Evolutionary conservation across 2,797 vertebrate species (phyloP).

Genomic region (Brachymystax lenok): DNA sequence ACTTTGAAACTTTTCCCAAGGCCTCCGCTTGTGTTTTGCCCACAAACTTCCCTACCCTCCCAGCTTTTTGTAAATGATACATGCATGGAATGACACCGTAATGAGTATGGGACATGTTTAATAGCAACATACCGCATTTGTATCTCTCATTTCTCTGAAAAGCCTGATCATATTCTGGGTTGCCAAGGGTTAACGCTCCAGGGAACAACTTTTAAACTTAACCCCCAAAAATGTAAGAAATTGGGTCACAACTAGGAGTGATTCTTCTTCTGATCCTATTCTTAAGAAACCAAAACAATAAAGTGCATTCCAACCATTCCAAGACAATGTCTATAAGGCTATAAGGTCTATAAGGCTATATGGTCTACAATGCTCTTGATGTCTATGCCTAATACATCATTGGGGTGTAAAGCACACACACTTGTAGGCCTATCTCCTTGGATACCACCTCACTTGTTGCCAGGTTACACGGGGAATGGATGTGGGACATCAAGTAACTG

Average conservation of each 20-base stretch:
- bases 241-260: not conserved
- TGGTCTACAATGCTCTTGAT: not conserved
- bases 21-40: slow-evolving; percentile 36
- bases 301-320: not conserved
- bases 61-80: slow-evolving; percentile 45
- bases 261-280: not conserved
- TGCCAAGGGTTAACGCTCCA: slow-evolving; percentile 8
- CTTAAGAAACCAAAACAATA: not conserved
- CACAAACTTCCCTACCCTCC: slow-evolving; percentile 39
- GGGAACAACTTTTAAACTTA: not conserved
- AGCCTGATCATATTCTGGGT: slow-evolving; percentile 18
- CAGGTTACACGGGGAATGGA: slow-evolving; percentile 64
- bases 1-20: slow-evolving; percentile 25
- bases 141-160: slow-evolving; percentile 47
- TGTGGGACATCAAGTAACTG: slow-evolving; percentile 58
- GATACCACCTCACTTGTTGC: slow-evolving; percentile 67
- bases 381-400: no score
- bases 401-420: not conserved
- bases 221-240: not conserved
- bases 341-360: no score
- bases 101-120: slow-evolving; percentile 37
- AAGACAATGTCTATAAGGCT: not conserved
- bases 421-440: slow-evolving; percentile 25
- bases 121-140: slow-evolving; percentile 37
- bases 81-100: slow-evolving; percentile 42